Conservation (phyloP, 2,113 vertebrate genomes). For the Anthoscopus minutus region DNA sequence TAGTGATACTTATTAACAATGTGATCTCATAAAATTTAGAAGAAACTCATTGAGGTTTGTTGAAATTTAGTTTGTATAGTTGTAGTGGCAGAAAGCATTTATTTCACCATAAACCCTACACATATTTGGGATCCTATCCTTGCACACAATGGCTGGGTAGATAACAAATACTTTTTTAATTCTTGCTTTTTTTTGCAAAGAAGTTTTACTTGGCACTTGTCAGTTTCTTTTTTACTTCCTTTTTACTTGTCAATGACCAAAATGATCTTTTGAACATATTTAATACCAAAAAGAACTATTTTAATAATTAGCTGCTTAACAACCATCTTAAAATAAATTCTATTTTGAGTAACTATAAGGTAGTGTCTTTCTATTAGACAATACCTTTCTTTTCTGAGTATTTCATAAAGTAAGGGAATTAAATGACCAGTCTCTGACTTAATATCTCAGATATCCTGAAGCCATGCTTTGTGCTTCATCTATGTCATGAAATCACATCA, state of each 20-base stretch:
- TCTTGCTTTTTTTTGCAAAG: neutral
- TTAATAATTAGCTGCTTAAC: neutral
- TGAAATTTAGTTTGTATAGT: neutral
- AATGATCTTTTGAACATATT: neutral
- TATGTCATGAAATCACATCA: neutral
- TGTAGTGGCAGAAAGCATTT: neutral
- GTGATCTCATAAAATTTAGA: neutral
- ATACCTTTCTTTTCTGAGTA: neutral
- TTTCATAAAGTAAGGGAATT: neutral
- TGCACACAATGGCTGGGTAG: neutral
- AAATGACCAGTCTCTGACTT: neutral
- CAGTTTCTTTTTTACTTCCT: too few species aligned
- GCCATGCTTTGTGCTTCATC: neutral
- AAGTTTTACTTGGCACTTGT: neutral
- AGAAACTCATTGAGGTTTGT: neutral
- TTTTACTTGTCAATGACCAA: neutral
- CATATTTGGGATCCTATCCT: neutral
- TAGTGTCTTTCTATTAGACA: neutral
- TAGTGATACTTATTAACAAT: neutral
- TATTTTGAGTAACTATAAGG: neutral
- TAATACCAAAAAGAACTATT: neutral
- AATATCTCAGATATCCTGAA: neutral
- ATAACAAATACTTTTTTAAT: neutral
- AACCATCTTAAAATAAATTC: neutral
- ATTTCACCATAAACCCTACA: neutral